phyloP scores from a whole-genome alignment of 2,888 invertebrate genomes.

The Drosophila falleni region DNA sequence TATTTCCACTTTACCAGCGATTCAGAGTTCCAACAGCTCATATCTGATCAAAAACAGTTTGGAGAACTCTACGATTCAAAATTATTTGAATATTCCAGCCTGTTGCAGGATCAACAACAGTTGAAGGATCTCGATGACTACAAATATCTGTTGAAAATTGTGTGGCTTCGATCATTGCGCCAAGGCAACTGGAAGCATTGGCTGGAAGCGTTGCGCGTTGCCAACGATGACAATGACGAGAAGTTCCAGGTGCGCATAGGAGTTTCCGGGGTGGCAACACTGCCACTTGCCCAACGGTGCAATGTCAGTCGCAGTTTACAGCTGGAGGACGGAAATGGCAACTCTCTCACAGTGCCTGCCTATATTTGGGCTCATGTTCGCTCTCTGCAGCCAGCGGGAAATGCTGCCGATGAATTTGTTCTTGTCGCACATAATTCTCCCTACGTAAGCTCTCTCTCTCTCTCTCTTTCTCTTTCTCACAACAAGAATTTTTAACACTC shows the following conservation, averaged over 20 bases:
- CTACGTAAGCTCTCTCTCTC: constrained; percentile 42
- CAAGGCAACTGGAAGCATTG: constrained; percentile 44
- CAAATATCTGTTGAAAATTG: constrained; percentile 32
- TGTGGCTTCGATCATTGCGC: constrained; percentile 45
- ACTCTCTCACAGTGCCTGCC: constrained; percentile 29
- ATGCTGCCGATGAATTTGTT: constrained; percentile 42
- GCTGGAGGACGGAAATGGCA: constrained; percentile 2
- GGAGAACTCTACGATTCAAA: constrained; percentile 14
- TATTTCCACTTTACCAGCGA: constrained; percentile 29
- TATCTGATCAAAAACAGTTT: neutral
- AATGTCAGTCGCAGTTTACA: constrained; percentile 15
- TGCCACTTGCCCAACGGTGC: constrained; percentile 23
- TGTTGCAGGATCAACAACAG: constrained; percentile 35
- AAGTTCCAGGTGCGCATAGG: constrained; percentile 50
- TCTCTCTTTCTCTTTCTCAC: too few species aligned
- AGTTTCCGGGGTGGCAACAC: constrained; percentile 41
- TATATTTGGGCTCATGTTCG: constrained; percentile 54
- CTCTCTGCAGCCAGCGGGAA: constrained; percentile 14
- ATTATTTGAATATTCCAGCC: constrained; percentile 37
- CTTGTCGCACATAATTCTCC: constrained; percentile 55
- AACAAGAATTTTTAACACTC: neutral
- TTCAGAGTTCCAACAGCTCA: constrained; percentile 5
- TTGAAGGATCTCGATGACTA: constrained; percentile 11
- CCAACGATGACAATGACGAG: neutral
- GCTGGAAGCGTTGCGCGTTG: constrained; percentile 32